A percentile compares a stretch with the other conserved stretches of the same genome.
These are phyloP conservation scores for Pelmatolapia mariae DNA, from an alignment of 2,113 vertebrate genomes.

Conservation along the genomic window DNA sequence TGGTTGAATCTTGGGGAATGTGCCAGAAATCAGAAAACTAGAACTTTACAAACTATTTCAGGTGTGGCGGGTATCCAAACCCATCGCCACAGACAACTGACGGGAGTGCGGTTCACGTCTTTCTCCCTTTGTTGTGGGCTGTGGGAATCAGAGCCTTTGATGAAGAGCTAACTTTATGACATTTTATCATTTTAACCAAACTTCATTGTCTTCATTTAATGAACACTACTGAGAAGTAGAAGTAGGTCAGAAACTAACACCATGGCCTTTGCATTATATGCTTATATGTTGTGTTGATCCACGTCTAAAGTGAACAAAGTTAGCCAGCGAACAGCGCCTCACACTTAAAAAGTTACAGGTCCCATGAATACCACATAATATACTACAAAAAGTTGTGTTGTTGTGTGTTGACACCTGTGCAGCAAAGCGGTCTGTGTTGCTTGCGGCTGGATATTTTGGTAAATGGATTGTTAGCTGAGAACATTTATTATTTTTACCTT, in stretches of 20 bases:
- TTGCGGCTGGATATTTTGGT: not conserved
- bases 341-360: not conserved
- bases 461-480: not conserved
- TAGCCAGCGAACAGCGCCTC: not conserved
- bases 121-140: not conserved
- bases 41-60: not conserved
- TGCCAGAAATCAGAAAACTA: not conserved
- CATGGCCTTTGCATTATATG: not conserved
- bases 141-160: not conserved
- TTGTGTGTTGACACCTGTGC: not conserved
- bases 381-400: not conserved
- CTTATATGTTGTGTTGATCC: not conserved
- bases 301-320: not conserved
- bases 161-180: not conserved
- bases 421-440: not conserved
- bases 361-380: not conserved
- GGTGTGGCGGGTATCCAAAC: constrained; percentile 5
- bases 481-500: constrained; percentile 42
- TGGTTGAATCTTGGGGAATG: not conserved
- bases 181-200: not conserved
- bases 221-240: not conserved
- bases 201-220: not conserved
- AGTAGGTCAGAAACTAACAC: not conserved
- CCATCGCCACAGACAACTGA: not conserved
- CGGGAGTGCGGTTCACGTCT: not conserved